phyloP scores from a whole-genome alignment of 2,888 invertebrate genomes.

The Diplolepis rosae region DNA sequence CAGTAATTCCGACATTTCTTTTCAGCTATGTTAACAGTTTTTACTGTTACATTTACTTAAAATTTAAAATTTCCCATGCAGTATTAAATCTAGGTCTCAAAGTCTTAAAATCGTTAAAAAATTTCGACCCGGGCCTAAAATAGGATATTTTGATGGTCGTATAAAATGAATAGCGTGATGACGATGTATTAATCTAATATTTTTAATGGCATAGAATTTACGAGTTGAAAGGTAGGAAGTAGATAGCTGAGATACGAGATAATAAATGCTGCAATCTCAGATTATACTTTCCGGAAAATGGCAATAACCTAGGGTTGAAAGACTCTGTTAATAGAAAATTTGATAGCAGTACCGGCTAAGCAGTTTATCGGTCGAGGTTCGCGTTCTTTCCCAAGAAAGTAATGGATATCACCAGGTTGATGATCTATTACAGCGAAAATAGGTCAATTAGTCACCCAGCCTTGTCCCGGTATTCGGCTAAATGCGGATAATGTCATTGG shows the following conservation, averaged over 20 bases:
- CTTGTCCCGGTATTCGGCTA: conserved; percentile 30
- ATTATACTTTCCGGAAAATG: conserved; percentile 29
- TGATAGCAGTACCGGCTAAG: conserved; percentile 22
- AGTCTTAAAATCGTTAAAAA: too few relatives aligned
- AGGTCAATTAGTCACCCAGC: conserved; percentile 59
- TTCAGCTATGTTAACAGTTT: too few relatives aligned
- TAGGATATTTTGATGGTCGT: too few relatives aligned
- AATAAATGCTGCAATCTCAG: conserved; percentile 15
- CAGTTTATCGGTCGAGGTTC: conserved; percentile 13
- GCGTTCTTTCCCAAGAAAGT: conserved; percentile 37
- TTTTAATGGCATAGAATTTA: conserved; percentile 12
- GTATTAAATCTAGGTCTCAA: too few relatives aligned
- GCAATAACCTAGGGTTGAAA: conserved; percentile 28
- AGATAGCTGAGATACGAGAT: conserved; percentile 19
- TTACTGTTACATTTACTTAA: too few relatives aligned
- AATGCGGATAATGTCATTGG: conserved; percentile 19
- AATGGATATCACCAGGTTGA: conserved; percentile 58
- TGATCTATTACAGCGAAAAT: conserved; percentile 64
- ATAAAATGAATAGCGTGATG: too few relatives aligned
- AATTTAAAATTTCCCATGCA: too few relatives aligned
- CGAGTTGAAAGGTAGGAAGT: conserved; percentile 5
- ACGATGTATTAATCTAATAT: not conserved
- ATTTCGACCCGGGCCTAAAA: too few relatives aligned
- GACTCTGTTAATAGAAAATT: conserved; percentile 29
- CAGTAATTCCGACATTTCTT: too few relatives aligned